Evolutionary conservation across 1,140 invertebrate species (phyloP).

Genomic region (Uloborus diversus): DNA sequence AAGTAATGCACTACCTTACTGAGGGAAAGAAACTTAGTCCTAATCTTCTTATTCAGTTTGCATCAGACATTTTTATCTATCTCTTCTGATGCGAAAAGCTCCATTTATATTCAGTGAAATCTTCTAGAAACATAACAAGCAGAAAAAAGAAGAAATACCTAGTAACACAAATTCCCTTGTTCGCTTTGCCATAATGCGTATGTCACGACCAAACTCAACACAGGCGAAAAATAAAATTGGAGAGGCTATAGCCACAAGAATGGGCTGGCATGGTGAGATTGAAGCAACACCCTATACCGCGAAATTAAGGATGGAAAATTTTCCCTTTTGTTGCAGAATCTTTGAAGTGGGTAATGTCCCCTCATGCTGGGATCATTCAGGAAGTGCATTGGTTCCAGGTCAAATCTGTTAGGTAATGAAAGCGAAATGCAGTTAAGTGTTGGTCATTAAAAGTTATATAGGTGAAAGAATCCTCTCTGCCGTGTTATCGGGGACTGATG

Average conservation of each 20-base stretch:
- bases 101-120: conserved; percentile 2
- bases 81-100: no score
- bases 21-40: no score
- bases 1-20: no score
- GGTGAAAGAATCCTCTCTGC: not conserved
- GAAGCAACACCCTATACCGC: not conserved
- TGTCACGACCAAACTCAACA: not conserved
- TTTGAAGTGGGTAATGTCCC: no score
- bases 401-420: conserved; percentile 10
- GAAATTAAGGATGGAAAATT: no score
- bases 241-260: no score
- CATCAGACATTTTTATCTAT: no score
- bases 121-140: no score
- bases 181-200: not conserved
- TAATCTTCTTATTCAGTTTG: no score
- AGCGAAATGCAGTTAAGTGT: not conserved
- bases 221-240: not conserved
- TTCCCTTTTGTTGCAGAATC: no score
- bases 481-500: not conserved
- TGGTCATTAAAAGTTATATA: conserved; percentile 1
- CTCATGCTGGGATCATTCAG: no score
- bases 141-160: not conserved
- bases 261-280: not conserved
- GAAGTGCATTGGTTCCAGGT: conserved; percentile 12
- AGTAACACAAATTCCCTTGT: not conserved